phyloP scores from a whole-genome alignment of 2,113 vertebrate genomes.

The Melanerpes aurifrons region DNA sequence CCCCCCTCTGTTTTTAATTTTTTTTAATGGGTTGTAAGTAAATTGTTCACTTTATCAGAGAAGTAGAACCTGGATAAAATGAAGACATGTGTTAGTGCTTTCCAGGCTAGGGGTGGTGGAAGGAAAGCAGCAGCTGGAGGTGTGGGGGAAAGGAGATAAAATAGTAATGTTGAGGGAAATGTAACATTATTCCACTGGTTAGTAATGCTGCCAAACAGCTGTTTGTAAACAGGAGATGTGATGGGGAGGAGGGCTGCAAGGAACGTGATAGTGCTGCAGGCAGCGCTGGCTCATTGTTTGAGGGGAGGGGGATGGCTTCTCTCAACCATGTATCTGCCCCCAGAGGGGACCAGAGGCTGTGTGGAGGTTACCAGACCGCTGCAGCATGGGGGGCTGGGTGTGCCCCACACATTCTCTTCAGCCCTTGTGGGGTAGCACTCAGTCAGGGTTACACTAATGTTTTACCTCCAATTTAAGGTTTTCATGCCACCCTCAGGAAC shows the following conservation, averaged over 20 bases:
- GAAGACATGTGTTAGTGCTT: neutral
- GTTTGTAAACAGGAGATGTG: slow-evolving; percentile 15
- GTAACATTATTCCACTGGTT: slow-evolving; percentile 39
- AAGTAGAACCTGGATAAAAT: slow-evolving; percentile 22
- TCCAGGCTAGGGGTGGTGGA: neutral
- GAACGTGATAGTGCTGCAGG: neutral
- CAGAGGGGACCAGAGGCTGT: neutral
- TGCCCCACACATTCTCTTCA: neutral
- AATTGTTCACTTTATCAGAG: slow-evolving; percentile 45
- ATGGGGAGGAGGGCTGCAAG: neutral
- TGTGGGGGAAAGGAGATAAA: slow-evolving; percentile 18
- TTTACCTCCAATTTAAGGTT: neutral
- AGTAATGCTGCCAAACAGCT: slow-evolving; percentile 53
- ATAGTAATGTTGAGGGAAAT: slow-evolving; percentile 2
- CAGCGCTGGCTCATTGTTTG: neutral
- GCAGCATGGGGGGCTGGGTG: neutral
- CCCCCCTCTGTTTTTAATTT: neutral
- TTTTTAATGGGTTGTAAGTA: slow-evolving; percentile 5
- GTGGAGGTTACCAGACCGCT: neutral
- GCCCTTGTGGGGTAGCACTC: neutral
- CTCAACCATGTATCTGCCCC: neutral
- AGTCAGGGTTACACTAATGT: fast-evolving
- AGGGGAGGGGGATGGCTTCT: neutral
- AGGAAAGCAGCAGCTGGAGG: slow-evolving; percentile 47
- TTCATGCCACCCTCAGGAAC: neutral